Evolutionary conservation across 2,797 vertebrate species (phyloP).

Genomic region (Cyclura pinguis): DNA sequence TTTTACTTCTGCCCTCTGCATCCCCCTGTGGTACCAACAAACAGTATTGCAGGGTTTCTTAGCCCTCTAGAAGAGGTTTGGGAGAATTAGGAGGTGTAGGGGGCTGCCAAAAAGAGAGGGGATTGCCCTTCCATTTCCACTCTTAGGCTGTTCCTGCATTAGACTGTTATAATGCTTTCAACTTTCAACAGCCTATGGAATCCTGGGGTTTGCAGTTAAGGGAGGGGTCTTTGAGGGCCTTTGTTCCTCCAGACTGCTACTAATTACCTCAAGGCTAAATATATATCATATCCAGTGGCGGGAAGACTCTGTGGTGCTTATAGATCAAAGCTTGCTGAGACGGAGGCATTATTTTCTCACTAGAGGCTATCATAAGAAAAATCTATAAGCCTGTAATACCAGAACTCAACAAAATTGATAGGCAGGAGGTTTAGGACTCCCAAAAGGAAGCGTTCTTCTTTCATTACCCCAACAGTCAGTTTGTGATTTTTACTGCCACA

Average conservation of each 20-base stretch:
- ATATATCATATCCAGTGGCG: not conserved
- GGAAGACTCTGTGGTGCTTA: not conserved
- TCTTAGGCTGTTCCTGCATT: too few relatives aligned
- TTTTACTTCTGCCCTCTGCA: too few relatives aligned
- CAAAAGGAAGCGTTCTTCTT: not conserved
- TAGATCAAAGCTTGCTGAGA: not conserved
- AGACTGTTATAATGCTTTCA: too few relatives aligned
- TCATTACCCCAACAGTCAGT: not conserved
- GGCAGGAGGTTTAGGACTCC: not conserved
- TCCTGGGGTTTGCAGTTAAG: too few relatives aligned
- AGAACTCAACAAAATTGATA: not conserved
- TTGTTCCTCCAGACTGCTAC: not conserved
- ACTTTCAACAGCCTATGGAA: too few relatives aligned
- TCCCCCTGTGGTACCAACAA: too few relatives aligned
- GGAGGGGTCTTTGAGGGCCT: too few relatives aligned
- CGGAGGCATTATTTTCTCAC: not conserved
- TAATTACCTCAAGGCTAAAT: not conserved
- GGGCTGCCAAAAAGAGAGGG: too few relatives aligned
- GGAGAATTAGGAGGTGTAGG: too few relatives aligned
- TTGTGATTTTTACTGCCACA: not conserved
- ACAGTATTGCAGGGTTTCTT: too few relatives aligned
- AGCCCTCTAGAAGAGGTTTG: too few relatives aligned
- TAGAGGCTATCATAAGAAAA: not conserved
- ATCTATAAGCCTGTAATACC: not conserved
- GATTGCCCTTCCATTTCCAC: too few relatives aligned